Evolutionary conservation across 2,888 invertebrate species (phyloP).

Genomic region (Drosophila robusta): DNA sequence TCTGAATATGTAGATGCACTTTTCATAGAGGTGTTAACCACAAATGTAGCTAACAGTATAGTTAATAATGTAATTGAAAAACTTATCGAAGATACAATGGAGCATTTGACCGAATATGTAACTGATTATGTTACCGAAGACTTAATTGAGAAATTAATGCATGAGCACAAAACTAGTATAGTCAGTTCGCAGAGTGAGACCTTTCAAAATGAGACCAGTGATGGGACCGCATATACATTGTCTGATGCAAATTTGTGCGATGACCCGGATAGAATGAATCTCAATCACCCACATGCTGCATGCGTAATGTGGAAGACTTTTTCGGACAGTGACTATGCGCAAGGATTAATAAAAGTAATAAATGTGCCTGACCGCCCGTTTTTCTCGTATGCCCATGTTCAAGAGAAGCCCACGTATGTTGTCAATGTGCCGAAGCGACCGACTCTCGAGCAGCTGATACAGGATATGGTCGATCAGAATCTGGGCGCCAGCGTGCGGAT

Average conservation of each 20-base stretch:
- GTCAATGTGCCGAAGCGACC: neutral
- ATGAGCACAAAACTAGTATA: too few relatives aligned
- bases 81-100: neutral
- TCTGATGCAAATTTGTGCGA: neutral
- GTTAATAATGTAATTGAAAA: neutral
- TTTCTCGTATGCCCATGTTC: neutral
- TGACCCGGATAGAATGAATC: too few relatives aligned
- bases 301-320: neutral
- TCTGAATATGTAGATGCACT: neutral
- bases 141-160: neutral
- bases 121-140: neutral
- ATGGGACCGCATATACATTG: too few relatives aligned
- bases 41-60: neutral
- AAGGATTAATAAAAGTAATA: too few relatives aligned
- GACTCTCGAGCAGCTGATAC: accelerated
- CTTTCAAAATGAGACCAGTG: neutral
- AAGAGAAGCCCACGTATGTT: neutral
- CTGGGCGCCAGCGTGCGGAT: constrained; percentile 9
- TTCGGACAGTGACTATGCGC: neutral
- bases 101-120: neutral
- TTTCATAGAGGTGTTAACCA: neutral
- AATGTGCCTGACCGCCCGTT: neutral
- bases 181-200: neutral
- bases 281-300: neutral
- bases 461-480: constrained; percentile 15